Percentiles rank a stretch among this genome's conserved stretches.
These are phyloP conservation scores for Sapajus apella DNA, from an alignment of 2,113 vertebrate genomes.

Conservation along the genomic window DNA sequence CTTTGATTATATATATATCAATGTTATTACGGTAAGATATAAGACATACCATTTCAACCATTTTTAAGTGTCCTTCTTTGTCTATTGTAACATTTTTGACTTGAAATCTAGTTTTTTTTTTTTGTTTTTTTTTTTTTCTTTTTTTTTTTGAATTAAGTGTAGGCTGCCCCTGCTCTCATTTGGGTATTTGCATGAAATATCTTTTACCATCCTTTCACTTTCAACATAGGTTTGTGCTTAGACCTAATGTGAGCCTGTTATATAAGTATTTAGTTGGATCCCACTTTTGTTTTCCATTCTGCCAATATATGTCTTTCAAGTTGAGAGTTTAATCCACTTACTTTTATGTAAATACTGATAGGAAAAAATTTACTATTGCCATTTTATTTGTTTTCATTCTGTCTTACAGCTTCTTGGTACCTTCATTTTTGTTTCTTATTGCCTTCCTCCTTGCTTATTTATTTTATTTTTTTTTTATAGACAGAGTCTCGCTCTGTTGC, in stretches of 20 bases:
- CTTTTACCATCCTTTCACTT: too few species aligned
- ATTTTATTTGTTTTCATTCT: neutral
- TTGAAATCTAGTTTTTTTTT: too few species aligned
- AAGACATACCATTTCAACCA: neutral
- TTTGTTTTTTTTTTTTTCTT: too few species aligned
- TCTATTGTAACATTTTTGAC: too few species aligned
- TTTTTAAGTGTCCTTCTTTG: neutral
- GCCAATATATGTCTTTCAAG: neutral
- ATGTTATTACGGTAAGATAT: neutral
- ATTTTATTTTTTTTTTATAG: neutral
- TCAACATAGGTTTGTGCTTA: too few species aligned
- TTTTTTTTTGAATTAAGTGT: too few species aligned
- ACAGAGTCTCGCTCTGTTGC: too few species aligned
- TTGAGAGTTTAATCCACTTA: neutral
- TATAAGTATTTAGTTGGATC: too few species aligned
- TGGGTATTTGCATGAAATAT: too few species aligned
- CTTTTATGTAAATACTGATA: neutral
- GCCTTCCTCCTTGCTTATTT: neutral
- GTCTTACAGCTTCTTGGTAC: neutral
- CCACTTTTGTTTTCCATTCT: neutral
- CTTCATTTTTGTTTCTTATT: neutral
- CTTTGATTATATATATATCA: neutral
- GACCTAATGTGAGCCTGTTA: too few species aligned
- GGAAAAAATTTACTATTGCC: neutral
- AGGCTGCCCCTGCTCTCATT: too few species aligned